phyloP scores from a whole-genome alignment of 2,113 vertebrate genomes.

The Circaetus gallicus region DNA sequence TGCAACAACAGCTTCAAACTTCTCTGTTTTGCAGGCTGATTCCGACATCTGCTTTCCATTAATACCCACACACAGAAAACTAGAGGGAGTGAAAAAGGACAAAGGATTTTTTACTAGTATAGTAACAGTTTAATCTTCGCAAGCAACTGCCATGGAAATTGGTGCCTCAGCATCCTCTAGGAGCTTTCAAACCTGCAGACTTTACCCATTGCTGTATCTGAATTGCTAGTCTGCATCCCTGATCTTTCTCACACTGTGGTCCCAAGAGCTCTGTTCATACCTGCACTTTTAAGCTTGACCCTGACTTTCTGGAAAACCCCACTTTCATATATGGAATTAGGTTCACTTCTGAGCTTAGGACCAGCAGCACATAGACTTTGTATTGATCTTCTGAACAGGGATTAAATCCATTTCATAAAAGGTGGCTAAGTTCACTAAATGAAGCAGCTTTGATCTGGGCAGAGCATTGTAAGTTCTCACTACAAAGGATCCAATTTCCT shows the following conservation, averaged over 20 bases:
- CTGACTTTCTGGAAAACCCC: not conserved
- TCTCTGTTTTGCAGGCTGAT: not conserved
- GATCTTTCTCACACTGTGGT: not conserved
- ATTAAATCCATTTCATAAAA: not conserved
- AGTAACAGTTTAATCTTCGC: not conserved
- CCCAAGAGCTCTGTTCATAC: not conserved
- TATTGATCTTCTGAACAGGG: not conserved
- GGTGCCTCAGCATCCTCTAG: not conserved
- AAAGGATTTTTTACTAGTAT: not conserved
- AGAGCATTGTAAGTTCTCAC: not conserved
- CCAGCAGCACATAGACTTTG: not conserved
- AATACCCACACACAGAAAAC: not conserved
- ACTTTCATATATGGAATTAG: not conserved
- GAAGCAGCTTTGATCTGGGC: not conserved
- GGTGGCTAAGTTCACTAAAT: not conserved
- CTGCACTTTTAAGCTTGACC: not conserved
- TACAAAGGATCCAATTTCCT: not conserved
- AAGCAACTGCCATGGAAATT: not conserved
- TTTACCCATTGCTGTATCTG: not conserved
- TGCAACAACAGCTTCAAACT: not conserved
- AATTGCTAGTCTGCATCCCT: not conserved
- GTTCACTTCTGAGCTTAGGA: not conserved
- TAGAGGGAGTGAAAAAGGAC: not conserved
- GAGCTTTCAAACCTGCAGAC: not conserved
- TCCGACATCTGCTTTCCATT: not conserved